A percentile compares a stretch with the other conserved stretches of the same genome.
Conservation (phyloP, 2,113 vertebrate species). For the Chloebia gouldiae region DNA sequence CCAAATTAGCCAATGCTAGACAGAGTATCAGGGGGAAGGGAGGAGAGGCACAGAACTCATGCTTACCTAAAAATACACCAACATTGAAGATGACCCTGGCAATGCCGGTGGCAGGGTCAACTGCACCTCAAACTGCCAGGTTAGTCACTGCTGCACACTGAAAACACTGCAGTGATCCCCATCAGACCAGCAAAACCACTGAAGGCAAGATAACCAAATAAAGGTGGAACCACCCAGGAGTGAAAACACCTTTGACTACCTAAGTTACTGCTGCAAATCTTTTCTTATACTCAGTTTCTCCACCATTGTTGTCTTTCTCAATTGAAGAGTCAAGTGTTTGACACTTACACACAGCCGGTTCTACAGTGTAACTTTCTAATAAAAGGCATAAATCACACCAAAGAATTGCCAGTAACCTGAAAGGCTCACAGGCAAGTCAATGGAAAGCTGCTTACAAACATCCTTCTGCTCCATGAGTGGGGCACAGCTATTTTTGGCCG, state of each 20-base stretch:
- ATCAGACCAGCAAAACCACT: neutral
- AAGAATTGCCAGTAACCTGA: neutral
- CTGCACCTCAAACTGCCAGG: neutral
- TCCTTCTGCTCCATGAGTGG: neutral
- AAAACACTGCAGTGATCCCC: neutral
- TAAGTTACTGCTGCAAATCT: neutral
- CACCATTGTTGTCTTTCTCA: neutral
- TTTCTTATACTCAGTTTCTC: neutral
- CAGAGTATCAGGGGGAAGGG: fast-evolving
- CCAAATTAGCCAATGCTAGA: neutral
- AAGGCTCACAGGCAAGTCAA: neutral
- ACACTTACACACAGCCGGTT: neutral
- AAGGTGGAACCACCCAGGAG: neutral
- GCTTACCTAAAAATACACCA: neutral
- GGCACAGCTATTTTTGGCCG: conserved; percentile 13
- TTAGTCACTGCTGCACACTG: fast-evolving
- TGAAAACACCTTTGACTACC: neutral
- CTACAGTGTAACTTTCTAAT: neutral
- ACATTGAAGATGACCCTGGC: neutral
- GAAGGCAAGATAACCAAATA: neutral
- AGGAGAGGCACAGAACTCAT: neutral
- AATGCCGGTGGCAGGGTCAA: neutral
- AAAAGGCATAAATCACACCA: neutral
- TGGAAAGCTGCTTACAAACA: conserved; percentile 22
- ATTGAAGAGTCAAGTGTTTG: neutral